phyloP scores from a whole-genome alignment of 2,797 vertebrate genomes.

The Tachyglossus aculeatus region DNA sequence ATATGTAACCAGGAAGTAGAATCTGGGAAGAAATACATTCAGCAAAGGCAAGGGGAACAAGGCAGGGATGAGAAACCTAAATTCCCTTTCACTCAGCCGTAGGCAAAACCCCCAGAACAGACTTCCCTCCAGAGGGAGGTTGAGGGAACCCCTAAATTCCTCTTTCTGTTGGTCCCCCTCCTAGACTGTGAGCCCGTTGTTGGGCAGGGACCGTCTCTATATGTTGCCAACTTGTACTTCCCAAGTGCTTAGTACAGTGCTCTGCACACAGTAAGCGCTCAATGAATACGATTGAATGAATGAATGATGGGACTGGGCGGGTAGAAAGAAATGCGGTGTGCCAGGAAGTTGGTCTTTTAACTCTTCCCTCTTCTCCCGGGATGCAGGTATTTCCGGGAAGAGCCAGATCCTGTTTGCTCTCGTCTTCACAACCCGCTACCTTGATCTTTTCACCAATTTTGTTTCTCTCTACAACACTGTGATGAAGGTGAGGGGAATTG shows the following conservation, averaged over 20 bases:
- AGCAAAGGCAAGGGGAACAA: no score
- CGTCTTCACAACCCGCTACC: conserved; percentile 93
- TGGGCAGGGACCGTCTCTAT: no score
- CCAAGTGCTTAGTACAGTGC: no score
- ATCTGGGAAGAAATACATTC: no score
- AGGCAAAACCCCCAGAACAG: no score
- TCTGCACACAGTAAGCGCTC: no score
- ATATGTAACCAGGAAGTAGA: no score
- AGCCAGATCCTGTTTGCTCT: conserved; percentile 94
- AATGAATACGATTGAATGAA: background rate
- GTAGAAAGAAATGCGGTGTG: background rate
- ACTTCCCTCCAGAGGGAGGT: background rate
- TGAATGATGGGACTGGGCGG: no score
- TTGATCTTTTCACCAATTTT: conserved; percentile 88
- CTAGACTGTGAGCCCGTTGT: no score
- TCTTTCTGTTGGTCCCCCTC: background rate
- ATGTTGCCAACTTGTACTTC: no score
- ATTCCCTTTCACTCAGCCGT: no score
- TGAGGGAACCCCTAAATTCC: background rate
- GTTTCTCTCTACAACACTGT: conserved; percentile 93
- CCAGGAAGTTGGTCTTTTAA: background rate
- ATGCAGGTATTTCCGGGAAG: conserved; percentile 93
- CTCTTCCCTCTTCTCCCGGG: background rate
- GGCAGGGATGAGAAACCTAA: no score
- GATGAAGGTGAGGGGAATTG: conserved; percentile 86